These are phyloP conservation scores for Cerceris rybyensis DNA, from an alignment of 2,888 invertebrate genomes.

Conservation along the genomic window DNA sequence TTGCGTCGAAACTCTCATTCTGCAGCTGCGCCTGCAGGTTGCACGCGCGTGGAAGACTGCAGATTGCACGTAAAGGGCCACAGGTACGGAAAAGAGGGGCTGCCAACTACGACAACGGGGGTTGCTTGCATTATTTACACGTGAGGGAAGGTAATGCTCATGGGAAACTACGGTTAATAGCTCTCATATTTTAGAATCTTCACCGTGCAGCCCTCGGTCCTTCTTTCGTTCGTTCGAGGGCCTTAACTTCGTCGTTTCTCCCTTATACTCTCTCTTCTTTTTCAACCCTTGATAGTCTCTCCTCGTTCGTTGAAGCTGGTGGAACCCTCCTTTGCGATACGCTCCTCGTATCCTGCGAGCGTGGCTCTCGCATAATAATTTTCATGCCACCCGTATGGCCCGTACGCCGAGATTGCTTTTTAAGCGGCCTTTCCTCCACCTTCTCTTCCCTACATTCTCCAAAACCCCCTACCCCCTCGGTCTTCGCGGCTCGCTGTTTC, in stretches of 20 bases:
- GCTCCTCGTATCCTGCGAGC: slow-evolving; percentile 24
- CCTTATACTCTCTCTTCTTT: slow-evolving; percentile 19
- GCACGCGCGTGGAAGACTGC: slow-evolving; percentile 26
- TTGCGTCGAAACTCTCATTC: slow-evolving; percentile 37
- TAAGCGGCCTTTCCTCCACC: slow-evolving; percentile 56
- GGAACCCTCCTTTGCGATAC: slow-evolving; percentile 19
- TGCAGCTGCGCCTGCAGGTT: slow-evolving; percentile 26
- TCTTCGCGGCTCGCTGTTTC: slow-evolving; percentile 48
- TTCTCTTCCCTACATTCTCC: not conserved
- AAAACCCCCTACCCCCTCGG: not conserved
- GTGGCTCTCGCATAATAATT: slow-evolving; percentile 64
- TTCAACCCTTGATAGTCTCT: slow-evolving; percentile 7
- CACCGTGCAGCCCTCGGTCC: slow-evolving; percentile 40
- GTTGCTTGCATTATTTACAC: slow-evolving; percentile 73
- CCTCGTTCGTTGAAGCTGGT: slow-evolving; percentile 19
- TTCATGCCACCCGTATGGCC: slow-evolving; percentile 50
- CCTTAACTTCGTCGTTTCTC: slow-evolving; percentile 42
- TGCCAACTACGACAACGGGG: slow-evolving; percentile 7
- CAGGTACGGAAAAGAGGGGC: slow-evolving; percentile 8
- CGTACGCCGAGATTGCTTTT: slow-evolving; percentile 69
- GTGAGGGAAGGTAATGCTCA: slow-evolving; percentile 69
- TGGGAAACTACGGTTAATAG: slow-evolving; percentile 74
- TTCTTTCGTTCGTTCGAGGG: slow-evolving; percentile 53
- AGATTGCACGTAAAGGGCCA: slow-evolving; percentile 32
- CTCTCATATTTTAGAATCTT: slow-evolving; percentile 76